These are phyloP conservation scores for Tenualosa ilisha DNA, from an alignment of 2,797 vertebrate species.

Conservation along the genomic window DNA sequence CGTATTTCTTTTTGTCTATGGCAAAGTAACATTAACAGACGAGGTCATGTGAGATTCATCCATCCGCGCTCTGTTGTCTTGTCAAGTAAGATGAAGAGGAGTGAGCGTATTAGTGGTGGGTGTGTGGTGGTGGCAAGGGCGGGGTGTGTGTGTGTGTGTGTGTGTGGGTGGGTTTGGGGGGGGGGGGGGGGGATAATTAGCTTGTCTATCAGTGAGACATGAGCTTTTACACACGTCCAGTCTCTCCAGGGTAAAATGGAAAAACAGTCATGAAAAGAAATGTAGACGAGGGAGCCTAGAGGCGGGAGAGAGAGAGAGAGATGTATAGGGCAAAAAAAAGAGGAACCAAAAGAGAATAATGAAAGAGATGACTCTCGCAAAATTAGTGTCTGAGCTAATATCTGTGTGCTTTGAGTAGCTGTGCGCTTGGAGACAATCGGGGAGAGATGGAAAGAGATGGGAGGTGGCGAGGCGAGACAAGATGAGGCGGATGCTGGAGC, in stretches of 20 bases:
- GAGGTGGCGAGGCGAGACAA: background rate
- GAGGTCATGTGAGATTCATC: background rate
- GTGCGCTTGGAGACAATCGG: background rate
- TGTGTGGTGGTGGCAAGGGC: background rate
- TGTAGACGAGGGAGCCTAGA: background rate
- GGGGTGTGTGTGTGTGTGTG: background rate
- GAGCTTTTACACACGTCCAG: background rate
- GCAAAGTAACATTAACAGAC: background rate
- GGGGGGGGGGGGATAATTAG: background rate
- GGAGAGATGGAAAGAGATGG: background rate
- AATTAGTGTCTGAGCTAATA: background rate
- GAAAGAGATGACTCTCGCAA: background rate
- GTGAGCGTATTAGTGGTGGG: background rate
- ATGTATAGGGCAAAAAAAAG: background rate
- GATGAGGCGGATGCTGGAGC: background rate
- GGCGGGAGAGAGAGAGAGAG: background rate
- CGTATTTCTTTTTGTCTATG: background rate
- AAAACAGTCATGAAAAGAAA: constrained; percentile 8
- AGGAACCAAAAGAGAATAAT: background rate
- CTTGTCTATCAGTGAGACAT: background rate
- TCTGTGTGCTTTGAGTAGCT: background rate
- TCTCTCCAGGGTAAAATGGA: background rate
- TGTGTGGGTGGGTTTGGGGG: background rate
- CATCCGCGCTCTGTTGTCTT: background rate
- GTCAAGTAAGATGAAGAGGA: background rate